Percentiles rank a stretch among this genome's conserved stretches.
Evolutionary conservation across 2,113 vertebrate species (phyloP).

Genomic region (Thunnus maccoyii): DNA sequence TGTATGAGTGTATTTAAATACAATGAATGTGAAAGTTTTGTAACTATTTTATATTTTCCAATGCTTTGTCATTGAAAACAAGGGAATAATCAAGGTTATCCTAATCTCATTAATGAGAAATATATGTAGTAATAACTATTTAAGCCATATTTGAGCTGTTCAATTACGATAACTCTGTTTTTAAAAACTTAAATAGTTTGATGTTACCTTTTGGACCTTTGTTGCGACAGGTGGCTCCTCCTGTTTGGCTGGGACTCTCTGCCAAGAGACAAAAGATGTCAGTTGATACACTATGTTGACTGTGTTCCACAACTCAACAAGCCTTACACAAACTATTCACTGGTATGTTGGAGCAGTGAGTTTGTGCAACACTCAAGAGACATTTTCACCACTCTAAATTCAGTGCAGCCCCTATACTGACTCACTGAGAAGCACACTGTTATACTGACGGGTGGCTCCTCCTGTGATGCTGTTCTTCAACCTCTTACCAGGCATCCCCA

Average conservation of each 20-base stretch:
- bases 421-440: background rate
- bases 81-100: background rate
- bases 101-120: background rate
- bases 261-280: conserved; percentile 1
- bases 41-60: background rate
- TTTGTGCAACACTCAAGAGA: no score
- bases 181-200: background rate
- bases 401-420: background rate
- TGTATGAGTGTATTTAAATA: background rate
- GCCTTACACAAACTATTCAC: background rate
- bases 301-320: background rate
- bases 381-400: no score
- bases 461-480: no score
- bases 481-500: no score
- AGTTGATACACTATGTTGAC: background rate
- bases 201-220: conserved; percentile 65
- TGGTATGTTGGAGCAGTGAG: no score
- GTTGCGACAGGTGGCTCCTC: background rate
- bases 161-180: no score
- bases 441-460: background rate
- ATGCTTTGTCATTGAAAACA: background rate
- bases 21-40: background rate
- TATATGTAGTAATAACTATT: no score
- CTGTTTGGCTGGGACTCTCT: conserved; percentile 34
- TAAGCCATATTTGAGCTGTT: no score